These are phyloP conservation scores for Sweltsa coloradensis DNA, from an alignment of 1,140 invertebrate species.

Conservation along the genomic window DNA sequence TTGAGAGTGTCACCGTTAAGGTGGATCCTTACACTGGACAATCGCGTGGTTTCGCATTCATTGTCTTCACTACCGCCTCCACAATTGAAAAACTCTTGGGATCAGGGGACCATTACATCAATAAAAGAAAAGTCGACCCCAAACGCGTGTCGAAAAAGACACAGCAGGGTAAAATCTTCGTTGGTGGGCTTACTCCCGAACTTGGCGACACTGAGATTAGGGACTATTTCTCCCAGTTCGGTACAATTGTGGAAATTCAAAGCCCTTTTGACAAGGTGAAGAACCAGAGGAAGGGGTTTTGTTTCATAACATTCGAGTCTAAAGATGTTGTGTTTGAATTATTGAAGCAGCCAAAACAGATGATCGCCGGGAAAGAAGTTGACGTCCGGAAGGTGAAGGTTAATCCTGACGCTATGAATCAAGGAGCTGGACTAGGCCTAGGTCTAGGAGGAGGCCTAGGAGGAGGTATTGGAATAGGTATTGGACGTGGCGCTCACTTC, in stretches of 20 bases:
- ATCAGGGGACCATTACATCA: conserved; percentile 41
- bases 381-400: conserved; percentile 40
- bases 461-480: too few relatives aligned
- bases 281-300: conserved; percentile 51
- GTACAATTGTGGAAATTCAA: conserved; percentile 49
- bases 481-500: too few relatives aligned
- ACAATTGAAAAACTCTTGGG: conserved; percentile 45
- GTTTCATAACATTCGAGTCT: conserved; percentile 53
- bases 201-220: conserved; percentile 49
- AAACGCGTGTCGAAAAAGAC: conserved; percentile 47
- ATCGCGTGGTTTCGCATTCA: conserved; percentile 55
- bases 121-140: conserved; percentile 51
- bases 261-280: conserved; percentile 59
- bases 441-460: conserved; percentile 12
- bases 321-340: conserved; percentile 46
- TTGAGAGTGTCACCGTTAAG: conserved; percentile 50
- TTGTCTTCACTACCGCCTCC: conserved; percentile 47
- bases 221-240: conserved; percentile 46
- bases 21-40: conserved; percentile 48
- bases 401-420: conserved; percentile 30
- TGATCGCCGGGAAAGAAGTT: conserved; percentile 48
- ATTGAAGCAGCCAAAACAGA: conserved; percentile 47
- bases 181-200: conserved; percentile 50
- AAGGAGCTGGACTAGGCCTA: conserved; percentile 13
- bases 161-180: conserved; percentile 49